These are phyloP conservation scores for Lasiurus borealis DNA, from an alignment of 2,113 vertebrate genomes.

Conservation along the genomic window DNA sequence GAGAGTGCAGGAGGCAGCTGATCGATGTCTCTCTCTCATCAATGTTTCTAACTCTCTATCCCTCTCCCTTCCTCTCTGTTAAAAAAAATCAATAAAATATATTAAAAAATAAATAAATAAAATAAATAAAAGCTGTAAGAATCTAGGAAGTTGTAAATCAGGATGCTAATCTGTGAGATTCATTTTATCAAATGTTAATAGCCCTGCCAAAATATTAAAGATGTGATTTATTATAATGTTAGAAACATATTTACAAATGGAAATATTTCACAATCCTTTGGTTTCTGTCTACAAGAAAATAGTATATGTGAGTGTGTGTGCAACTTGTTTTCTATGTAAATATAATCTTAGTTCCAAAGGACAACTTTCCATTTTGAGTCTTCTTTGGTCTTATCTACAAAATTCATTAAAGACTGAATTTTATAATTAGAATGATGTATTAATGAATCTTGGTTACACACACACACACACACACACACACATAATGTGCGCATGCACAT, in stretches of 20 bases:
- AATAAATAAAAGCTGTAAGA: neutral
- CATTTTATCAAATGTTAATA: conserved; percentile 66
- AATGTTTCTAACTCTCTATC: too few relatives aligned
- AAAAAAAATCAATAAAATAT: too few relatives aligned
- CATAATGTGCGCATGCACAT: neutral
- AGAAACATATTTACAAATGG: conserved; percentile 60
- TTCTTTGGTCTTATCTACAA: neutral
- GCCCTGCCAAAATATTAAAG: conserved; percentile 66
- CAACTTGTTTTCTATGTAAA: neutral
- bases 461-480: neutral
- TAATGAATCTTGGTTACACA: neutral
- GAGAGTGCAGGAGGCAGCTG: too few relatives aligned
- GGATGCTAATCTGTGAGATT: conserved; percentile 34
- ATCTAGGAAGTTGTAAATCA: conserved; percentile 15
- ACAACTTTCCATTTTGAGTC: conserved; percentile 15
- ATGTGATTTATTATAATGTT: conserved; percentile 48
- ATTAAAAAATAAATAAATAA: too few relatives aligned
- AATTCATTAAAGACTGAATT: neutral
- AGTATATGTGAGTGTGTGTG: neutral
- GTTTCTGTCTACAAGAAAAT: conserved; percentile 46
- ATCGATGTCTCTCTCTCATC: too few relatives aligned
- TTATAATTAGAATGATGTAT: neutral
- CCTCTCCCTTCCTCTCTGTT: too few relatives aligned
- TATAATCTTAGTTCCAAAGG: neutral
- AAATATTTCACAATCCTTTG: neutral